These are phyloP conservation scores for Leucopternis melanops DNA, from an alignment of 2,113 vertebrate genomes.

Conservation along the genomic window DNA sequence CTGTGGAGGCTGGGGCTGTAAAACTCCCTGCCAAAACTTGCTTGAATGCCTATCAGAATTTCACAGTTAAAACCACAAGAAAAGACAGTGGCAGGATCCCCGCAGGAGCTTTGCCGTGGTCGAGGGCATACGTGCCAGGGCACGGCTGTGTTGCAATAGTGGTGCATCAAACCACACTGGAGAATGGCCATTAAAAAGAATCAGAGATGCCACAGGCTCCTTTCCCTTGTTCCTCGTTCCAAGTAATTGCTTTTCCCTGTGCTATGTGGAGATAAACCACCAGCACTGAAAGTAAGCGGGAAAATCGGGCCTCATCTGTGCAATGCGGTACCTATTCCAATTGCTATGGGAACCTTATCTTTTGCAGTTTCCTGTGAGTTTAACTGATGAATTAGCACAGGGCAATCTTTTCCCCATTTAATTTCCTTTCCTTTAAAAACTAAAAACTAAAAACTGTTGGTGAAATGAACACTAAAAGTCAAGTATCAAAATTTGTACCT, in stretches of 20 bases:
- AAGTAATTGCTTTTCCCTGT: constrained; percentile 32
- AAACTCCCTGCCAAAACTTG: background rate
- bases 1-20: background rate
- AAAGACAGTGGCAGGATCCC: background rate
- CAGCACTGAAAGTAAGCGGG: background rate
- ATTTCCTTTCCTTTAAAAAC: constrained; percentile 16
- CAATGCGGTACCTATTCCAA: background rate
- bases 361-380: background rate
- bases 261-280: constrained; percentile 30
- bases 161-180: background rate
- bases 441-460: background rate
- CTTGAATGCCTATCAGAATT: background rate
- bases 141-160: background rate
- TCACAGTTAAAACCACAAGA: background rate
- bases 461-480: background rate
- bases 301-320: background rate
- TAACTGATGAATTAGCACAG: constrained; percentile 22
- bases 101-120: background rate
- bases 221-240: background rate
- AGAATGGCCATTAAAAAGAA: background rate
- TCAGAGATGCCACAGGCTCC: background rate
- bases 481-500: background rate
- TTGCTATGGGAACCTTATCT: constrained; percentile 58
- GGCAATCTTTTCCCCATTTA: background rate
- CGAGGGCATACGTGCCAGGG: accelerated